These are phyloP conservation scores for Neodiprion virginianus DNA, from an alignment of 1,140 invertebrate species.

Conservation along the genomic window DNA sequence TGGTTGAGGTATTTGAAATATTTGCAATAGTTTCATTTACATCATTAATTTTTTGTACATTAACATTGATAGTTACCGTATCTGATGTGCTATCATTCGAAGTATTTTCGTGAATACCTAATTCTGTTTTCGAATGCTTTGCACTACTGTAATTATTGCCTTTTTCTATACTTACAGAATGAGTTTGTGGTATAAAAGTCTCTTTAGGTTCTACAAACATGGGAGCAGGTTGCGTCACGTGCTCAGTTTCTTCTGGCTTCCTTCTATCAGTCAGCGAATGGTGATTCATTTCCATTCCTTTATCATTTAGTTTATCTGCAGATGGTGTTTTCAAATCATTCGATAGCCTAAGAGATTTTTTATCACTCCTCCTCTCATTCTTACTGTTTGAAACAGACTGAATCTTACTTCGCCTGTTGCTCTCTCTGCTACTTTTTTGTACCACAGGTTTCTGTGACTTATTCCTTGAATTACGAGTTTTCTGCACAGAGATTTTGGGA, in stretches of 20 bases:
- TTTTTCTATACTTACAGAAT: neutral
- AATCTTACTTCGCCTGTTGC: neutral
- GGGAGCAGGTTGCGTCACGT: neutral
- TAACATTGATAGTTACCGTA: neutral
- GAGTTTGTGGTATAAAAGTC: neutral
- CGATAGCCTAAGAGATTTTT: neutral
- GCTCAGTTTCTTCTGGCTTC: neutral
- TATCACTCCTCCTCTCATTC: neutral
- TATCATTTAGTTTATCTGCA: neutral
- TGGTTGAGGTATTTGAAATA: neutral
- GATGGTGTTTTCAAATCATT: neutral
- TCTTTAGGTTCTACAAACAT: neutral
- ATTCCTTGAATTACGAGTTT: neutral
- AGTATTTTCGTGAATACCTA: neutral
- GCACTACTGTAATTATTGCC: neutral
- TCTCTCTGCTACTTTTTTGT: neutral
- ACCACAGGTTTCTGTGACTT: neutral
- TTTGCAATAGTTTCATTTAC: neutral
- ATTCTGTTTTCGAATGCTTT: neutral
- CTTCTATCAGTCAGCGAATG: neutral
- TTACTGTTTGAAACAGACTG: no score
- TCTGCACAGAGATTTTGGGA: neutral
- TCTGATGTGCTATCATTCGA: neutral
- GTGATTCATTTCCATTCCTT: neutral
- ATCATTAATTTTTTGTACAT: neutral